These are phyloP conservation scores for Eumeta japonica DNA, from an alignment of 1,140 invertebrate genomes.

Conservation along the genomic window DNA sequence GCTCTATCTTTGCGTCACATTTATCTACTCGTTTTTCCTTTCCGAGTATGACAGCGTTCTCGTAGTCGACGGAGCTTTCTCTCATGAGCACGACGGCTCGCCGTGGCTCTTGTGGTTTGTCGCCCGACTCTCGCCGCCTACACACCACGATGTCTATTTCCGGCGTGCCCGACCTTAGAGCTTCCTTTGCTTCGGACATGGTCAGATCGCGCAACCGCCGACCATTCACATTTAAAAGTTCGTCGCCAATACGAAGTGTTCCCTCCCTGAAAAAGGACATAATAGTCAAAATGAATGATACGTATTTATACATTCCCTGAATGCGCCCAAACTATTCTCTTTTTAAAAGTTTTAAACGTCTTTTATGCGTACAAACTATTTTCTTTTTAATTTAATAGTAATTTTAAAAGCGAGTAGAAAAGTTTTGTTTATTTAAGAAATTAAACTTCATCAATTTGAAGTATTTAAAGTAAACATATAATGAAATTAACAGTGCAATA, in stretches of 20 bases:
- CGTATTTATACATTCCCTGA: not conserved
- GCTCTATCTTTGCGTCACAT: slow-evolving; percentile 42
- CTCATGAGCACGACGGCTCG: slow-evolving; percentile 45
- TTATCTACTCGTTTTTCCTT: slow-evolving; percentile 48
- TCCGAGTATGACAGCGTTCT: slow-evolving; percentile 60
- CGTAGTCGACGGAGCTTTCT: slow-evolving; percentile 70
- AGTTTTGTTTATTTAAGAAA: too few species aligned
- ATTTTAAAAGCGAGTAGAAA: too few species aligned
- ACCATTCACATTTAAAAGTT: slow-evolving; percentile 83
- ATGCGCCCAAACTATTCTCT: not conserved
- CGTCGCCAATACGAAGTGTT: slow-evolving; percentile 73
- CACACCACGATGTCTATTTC: slow-evolving; percentile 76
- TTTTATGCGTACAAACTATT: not conserved
- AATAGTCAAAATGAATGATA: too few species aligned
- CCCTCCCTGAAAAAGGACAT: slow-evolving; percentile 65
- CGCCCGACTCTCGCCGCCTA: slow-evolving; percentile 34
- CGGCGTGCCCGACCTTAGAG: slow-evolving; percentile 64
- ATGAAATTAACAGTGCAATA: not conserved
- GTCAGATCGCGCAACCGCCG: slow-evolving; percentile 69
- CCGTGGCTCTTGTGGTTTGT: slow-evolving; percentile 25
- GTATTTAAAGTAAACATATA: not conserved
- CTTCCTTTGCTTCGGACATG: slow-evolving; percentile 73
- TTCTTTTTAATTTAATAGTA: not conserved
- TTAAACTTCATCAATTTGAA: too few species aligned
- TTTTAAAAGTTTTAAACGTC: not conserved